Base-by-base conservation (phyloP, 2,888 invertebrate species). In the Polydrusus cervinus region DNA sequence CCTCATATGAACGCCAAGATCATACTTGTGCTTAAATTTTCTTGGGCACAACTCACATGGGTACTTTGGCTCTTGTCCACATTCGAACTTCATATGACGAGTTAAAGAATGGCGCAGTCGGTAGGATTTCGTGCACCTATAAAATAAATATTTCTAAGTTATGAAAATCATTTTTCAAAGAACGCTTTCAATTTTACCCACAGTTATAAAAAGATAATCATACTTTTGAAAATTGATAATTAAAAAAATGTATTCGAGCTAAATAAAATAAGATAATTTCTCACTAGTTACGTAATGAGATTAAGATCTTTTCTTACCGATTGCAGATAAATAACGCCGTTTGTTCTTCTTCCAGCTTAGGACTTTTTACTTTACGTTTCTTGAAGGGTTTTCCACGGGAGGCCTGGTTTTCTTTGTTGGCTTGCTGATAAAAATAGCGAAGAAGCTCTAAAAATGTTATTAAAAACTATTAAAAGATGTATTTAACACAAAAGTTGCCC, bases 41-140 rank as follows among this genome's bases (percentile, higher is more conserved):
- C 90, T 90, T 82, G 90, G 89, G 84, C 92, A 92, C 80, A 90
- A 88, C 45, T 89, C 89, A 78, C 92, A 92, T 78, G 90, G 89
- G 83, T 91, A 91, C 81, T 89, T 89, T 0, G 91, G 91, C 79
- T 90, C 91, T 68, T 89, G 87, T 0, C 89, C 89, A 76, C 90
- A 90, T 78, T 90, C 90, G 80, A 89, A 89, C 74, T 86, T 86
- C 8, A 89, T 85, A 78, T 90, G 90, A 14, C 89, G 85, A 80
- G 89, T 91, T 13, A 90, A 82, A 30, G 89, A 89, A 78, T 89
- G 89, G 1, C 87, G 86, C 16, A 89, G 82, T 13, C 87, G 86
- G 80, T 90, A 90, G 18, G 86, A 84, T 79, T 89, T 89, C 0
- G 89, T 89, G 79, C 90, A 90, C 51, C 87, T 87, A 2, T 85